Conservation (phyloP, 2,888 invertebrate genomes). For the Drosophila colorata region DNA sequence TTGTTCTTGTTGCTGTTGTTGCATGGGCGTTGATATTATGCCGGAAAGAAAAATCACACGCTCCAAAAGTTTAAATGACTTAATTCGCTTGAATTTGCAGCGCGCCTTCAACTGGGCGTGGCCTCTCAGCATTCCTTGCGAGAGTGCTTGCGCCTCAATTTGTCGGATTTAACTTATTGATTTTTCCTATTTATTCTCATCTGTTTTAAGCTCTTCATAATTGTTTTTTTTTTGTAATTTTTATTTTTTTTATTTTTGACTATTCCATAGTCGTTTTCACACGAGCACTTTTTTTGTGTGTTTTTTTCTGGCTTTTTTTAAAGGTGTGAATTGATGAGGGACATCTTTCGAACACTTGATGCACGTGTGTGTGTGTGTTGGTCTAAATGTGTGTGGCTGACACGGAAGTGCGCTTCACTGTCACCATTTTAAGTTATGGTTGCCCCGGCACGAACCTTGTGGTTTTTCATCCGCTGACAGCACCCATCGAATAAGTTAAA, state of each 20-base stretch:
- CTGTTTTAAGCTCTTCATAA: conserved; percentile 37
- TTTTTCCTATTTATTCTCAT: conserved; percentile 13
- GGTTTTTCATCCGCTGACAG: conserved; percentile 33
- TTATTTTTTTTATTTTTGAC: conserved; percentile 8
- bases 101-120: conserved; percentile 32
- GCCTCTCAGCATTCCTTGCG: conserved; percentile 3
- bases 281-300: neutral
- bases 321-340: conserved; percentile 55
- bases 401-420: conserved; percentile 53
- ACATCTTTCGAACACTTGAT: conserved; percentile 44
- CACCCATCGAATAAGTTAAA: conserved; percentile 25
- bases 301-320: conserved; percentile 22
- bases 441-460: conserved; percentile 65
- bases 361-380: conserved; percentile 20
- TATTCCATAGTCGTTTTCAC: conserved; percentile 23
- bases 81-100: conserved; percentile 65
- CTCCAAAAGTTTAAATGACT: conserved; percentile 77
- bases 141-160: conserved; percentile 24
- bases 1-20: conserved; percentile 23
- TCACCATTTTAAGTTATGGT: conserved; percentile 64
- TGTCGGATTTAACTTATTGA: conserved; percentile 37
- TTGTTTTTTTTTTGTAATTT: conserved; percentile 31
- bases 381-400: conserved; percentile 30
- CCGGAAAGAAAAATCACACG: conserved; percentile 76
- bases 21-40: conserved; percentile 57